Evolutionary conservation across 2,797 vertebrate genomes (phyloP).

Genomic region (Brachyalestes nurse): DNA sequence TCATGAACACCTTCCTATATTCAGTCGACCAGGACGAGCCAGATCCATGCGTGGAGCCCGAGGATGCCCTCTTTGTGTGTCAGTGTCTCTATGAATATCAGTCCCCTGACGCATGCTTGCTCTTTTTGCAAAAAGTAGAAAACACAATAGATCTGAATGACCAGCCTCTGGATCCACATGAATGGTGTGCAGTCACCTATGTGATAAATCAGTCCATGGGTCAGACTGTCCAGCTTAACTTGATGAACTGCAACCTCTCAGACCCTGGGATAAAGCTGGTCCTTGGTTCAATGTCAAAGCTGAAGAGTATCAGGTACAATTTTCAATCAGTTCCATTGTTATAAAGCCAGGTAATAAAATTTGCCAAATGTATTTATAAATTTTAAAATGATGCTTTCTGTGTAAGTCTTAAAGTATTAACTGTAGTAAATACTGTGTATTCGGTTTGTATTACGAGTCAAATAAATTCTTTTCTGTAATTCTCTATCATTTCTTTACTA

Average conservation of each 20-base stretch:
- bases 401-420: too few relatives aligned
- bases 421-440: too few relatives aligned
- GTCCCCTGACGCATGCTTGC: slow-evolving; percentile 38
- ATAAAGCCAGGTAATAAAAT: too few relatives aligned
- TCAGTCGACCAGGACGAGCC: slow-evolving; percentile 3
- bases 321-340: background rate
- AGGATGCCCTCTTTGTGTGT: slow-evolving; percentile 50
- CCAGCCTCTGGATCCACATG: slow-evolving; percentile 48
- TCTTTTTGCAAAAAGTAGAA: slow-evolving; percentile 44
- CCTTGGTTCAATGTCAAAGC: slow-evolving; percentile 44
- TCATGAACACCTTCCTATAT: slow-evolving; percentile 39
- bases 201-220: slow-evolving; percentile 41
- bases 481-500: too few relatives aligned
- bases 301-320: slow-evolving; percentile 44
- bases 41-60: slow-evolving; percentile 17
- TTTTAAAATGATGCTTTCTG: background rate
- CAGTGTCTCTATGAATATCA: slow-evolving; percentile 58
- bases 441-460: too few relatives aligned
- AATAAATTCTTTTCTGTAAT: too few relatives aligned
- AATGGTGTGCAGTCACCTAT: slow-evolving; percentile 54
- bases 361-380: background rate
- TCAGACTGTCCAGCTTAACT: slow-evolving; percentile 37
- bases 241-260: slow-evolving; percentile 36
- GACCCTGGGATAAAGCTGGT: slow-evolving; percentile 48
- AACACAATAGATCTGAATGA: slow-evolving; percentile 41